Conservation (phyloP, 2,797 vertebrate genomes). For the Bucorvus abyssinicus region DNA sequence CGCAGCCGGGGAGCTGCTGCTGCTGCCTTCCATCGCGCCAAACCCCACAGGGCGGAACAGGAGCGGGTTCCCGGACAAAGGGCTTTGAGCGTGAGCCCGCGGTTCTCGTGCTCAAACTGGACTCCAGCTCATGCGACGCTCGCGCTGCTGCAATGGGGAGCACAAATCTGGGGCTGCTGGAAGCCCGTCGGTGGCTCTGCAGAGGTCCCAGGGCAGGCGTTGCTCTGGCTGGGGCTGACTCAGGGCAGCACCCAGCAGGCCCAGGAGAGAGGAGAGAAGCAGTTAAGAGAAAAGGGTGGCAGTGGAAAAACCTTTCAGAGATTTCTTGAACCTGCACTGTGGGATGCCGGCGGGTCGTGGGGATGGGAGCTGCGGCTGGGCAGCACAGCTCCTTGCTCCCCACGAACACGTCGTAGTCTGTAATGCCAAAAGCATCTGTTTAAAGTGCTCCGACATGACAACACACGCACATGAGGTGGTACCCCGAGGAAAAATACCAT, state of each 20-base stretch:
- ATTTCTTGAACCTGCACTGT: rapidly evolving
- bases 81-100: neutral
- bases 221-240: neutral
- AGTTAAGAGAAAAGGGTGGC: rapidly evolving
- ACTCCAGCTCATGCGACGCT: rapidly evolving
- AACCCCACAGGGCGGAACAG: neutral
- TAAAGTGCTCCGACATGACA: neutral
- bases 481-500: neutral
- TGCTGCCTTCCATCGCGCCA: neutral
- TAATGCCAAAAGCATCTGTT: neutral
- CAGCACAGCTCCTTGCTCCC: neutral
- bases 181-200: neutral
- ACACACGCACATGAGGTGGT: neutral
- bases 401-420: neutral
- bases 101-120: neutral
- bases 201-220: neutral
- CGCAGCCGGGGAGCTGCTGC: neutral
- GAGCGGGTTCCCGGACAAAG: neutral
- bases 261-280: neutral
- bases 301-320: neutral
- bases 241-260: neutral
- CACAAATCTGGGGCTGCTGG: neutral
- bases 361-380: neutral
- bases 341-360: neutral
- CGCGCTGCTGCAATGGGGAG: rapidly evolving